Evolutionary conservation across 2,888 invertebrate genomes (phyloP).

Genomic region (Himalopsyche tibetana): DNA sequence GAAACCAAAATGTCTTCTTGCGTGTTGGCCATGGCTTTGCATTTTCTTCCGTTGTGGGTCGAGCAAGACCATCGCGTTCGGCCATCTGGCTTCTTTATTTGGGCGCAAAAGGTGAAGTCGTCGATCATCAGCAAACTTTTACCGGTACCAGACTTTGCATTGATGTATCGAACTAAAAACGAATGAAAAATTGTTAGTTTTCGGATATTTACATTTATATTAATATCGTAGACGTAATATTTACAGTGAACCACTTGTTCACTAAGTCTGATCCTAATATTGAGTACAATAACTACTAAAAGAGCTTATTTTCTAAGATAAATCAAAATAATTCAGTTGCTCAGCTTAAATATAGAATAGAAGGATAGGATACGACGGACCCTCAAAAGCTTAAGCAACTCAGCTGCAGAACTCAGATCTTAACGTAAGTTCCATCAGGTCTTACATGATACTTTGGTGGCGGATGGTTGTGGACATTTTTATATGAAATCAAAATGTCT

Average conservation of each 20-base stretch:
- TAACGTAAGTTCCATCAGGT: background rate
- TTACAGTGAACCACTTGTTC: too few relatives aligned
- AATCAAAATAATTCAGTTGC: too few relatives aligned
- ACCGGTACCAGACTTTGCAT: background rate
- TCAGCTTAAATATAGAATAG: too few relatives aligned
- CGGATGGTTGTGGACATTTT: constrained; percentile 52
- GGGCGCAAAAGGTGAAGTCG: constrained; percentile 10
- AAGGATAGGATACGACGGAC: too few relatives aligned
- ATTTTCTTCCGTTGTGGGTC: constrained; percentile 50
- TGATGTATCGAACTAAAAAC: background rate
- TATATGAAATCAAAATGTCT: constrained; percentile 46
- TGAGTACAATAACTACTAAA: too few relatives aligned
- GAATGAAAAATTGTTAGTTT: too few relatives aligned
- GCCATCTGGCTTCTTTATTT: background rate
- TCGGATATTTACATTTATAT: too few relatives aligned
- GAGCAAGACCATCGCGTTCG: constrained; percentile 50
- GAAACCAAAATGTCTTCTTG: constrained; percentile 42
- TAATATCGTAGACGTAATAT: too few relatives aligned
- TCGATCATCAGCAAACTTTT: constrained; percentile 7
- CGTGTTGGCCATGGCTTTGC: constrained; percentile 46
- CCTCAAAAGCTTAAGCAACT: too few relatives aligned
- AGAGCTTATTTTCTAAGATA: too few relatives aligned
- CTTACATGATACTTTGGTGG: background rate
- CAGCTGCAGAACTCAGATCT: background rate
- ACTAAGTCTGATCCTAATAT: too few relatives aligned